phyloP scores from a whole-genome alignment of 2,797 vertebrate species.

The Liasis olivaceus region DNA sequence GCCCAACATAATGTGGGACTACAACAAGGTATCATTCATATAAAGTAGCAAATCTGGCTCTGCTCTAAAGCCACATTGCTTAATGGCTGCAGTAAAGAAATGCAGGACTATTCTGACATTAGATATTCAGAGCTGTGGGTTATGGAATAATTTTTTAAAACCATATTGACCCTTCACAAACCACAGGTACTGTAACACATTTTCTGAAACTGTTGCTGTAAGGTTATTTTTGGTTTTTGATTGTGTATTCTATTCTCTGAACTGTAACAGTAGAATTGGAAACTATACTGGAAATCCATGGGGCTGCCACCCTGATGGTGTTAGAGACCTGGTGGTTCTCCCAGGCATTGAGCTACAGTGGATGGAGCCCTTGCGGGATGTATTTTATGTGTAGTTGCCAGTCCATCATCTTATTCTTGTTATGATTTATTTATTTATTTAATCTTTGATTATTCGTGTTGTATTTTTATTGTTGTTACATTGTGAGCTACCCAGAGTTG shows the following conservation, averaged over 20 bases:
- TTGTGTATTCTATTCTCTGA: not conserved
- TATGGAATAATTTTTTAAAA: not conserved
- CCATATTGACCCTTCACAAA: no score
- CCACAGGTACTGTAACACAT: accelerated
- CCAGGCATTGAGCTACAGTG: not conserved
- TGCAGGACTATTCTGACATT: not conserved
- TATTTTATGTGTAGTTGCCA: not conserved
- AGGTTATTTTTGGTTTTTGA: not conserved
- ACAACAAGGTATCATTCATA: not conserved
- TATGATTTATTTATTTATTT: not conserved
- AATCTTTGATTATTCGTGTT: not conserved
- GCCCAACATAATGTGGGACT: not conserved
- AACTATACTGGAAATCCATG: not conserved
- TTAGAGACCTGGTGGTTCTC: not conserved
- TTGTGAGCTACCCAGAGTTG: not conserved
- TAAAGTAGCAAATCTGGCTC: not conserved
- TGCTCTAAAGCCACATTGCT: not conserved
- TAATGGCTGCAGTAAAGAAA: not conserved
- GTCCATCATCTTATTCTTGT: not conserved
- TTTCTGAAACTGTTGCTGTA: not conserved
- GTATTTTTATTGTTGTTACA: not conserved
- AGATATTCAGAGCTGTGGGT: not conserved
- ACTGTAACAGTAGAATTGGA: not conserved
- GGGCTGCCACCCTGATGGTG: not conserved
- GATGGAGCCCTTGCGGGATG: not conserved